Conservation (phyloP, 2,113 vertebrate species). For the Melanostigma gelatinosum region DNA sequence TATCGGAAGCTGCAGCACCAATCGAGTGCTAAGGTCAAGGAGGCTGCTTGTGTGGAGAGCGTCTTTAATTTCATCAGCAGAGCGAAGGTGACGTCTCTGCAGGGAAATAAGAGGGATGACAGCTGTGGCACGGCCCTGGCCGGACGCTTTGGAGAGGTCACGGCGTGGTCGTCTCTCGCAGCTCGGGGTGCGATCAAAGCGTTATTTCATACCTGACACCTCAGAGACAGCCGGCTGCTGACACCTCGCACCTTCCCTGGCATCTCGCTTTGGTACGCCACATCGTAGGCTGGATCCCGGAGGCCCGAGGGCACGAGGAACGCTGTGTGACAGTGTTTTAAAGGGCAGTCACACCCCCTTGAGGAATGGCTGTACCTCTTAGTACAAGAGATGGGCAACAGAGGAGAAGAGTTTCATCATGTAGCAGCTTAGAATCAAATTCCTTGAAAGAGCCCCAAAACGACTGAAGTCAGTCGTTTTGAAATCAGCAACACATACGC, state of each 20-base stretch:
- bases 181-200: conserved; percentile 59
- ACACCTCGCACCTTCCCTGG: conserved; percentile 44
- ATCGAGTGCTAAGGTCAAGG: conserved; percentile 57
- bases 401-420: background rate
- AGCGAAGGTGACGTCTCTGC: conserved; percentile 51
- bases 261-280: conserved; percentile 29
- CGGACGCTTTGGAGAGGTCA: conserved; percentile 58
- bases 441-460: background rate
- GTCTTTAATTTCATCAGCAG: conserved; percentile 62
- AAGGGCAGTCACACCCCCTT: conserved; percentile 64
- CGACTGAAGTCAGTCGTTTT: background rate
- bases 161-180: conserved; percentile 44
- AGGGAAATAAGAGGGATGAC: conserved; percentile 63
- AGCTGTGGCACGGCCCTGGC: conserved; percentile 51
- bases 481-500: background rate
- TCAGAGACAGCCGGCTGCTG: conserved; percentile 50
- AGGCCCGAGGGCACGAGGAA: conserved; percentile 40
- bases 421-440: background rate
- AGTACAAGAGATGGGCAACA: conserved; percentile 27
- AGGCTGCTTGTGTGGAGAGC: conserved; percentile 47
- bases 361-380: conserved; percentile 62
- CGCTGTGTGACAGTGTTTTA: conserved; percentile 65
- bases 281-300: conserved; percentile 27
- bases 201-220: conserved; percentile 73
- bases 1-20: conserved; percentile 23